phyloP scores from a whole-genome alignment of 2,113 vertebrate genomes.

The Apaloderma vittatum region DNA sequence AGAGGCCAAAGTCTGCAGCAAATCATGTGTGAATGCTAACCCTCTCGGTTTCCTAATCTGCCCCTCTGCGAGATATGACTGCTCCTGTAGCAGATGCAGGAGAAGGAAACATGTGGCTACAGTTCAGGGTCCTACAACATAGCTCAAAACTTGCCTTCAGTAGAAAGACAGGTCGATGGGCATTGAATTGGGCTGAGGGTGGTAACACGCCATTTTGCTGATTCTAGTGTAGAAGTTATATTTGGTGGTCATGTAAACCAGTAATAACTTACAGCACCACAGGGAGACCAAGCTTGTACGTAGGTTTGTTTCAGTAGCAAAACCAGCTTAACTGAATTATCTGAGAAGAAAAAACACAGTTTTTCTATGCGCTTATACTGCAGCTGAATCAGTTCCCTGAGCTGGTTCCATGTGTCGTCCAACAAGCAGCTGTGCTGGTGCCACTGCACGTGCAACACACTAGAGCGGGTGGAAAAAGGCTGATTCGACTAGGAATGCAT shows the following conservation, averaged over 20 bases:
- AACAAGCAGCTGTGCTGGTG: background rate
- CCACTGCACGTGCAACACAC: fast-evolving
- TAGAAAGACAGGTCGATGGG: background rate
- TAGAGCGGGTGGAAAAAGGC: background rate
- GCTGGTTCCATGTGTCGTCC: fast-evolving
- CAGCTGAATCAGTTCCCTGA: background rate
- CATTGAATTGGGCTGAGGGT: background rate
- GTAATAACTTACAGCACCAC: background rate
- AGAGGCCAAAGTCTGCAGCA: background rate
- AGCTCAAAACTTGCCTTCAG: background rate
- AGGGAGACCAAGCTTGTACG: background rate
- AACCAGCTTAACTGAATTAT: background rate
- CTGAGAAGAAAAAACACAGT: background rate
- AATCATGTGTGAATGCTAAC: background rate
- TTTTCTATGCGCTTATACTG: background rate
- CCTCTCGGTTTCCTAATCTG: background rate
- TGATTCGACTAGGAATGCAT: fast-evolving
- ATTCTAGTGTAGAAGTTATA: background rate
- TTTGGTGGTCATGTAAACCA: background rate
- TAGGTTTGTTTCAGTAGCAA: background rate
- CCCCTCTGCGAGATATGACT: background rate
- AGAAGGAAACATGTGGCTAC: background rate
- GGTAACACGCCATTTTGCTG: background rate
- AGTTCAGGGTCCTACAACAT: fast-evolving
- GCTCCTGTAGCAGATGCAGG: background rate